Evolutionary conservation across 2,113 vertebrate genomes (phyloP).

Genomic region (Pterocles orientalis): DNA sequence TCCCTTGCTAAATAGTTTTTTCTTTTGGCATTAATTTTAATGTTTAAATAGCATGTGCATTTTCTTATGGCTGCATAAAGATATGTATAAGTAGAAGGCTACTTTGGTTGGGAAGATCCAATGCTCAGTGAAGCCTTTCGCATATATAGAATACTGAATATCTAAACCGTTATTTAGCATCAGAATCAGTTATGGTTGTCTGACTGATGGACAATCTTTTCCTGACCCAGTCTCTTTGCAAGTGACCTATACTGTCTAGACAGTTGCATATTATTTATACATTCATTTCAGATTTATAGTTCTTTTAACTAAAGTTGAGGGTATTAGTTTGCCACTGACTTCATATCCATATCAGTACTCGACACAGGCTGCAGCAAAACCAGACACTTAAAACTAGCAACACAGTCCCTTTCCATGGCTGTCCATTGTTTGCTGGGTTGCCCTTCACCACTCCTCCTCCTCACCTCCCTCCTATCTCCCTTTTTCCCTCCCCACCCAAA

Average conservation of each 20-base stretch:
- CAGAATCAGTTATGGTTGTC: constrained; percentile 99
- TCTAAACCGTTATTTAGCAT: constrained; percentile 97
- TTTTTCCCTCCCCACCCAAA: neutral
- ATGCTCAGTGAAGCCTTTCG: constrained; percentile 97
- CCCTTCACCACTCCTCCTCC: neutral
- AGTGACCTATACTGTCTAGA: constrained; percentile 98
- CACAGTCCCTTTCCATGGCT: neutral
- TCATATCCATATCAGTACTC: constrained; percentile 35
- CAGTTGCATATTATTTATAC: constrained; percentile 93
- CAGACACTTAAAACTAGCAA: neutral
- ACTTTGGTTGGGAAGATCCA: constrained; percentile 86
- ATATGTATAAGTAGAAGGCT: constrained; percentile 82
- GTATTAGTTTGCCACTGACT: constrained; percentile 59
- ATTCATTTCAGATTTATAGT: constrained; percentile 87
- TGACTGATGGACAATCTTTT: constrained; percentile 99
- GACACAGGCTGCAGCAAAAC: constrained; percentile 6
- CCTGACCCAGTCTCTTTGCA: constrained; percentile 91
- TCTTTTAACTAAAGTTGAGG: constrained; percentile 71
- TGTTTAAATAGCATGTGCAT: constrained; percentile 81
- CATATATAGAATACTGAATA: constrained; percentile 98
- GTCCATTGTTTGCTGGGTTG: neutral
- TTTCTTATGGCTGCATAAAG: constrained; percentile 84
- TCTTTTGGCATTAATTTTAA: constrained; percentile 80
- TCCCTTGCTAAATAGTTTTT: constrained; percentile 65
- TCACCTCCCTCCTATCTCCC: neutral